Conservation (phyloP, 2,797 vertebrate genomes). For the Channallabes apus region DNA sequence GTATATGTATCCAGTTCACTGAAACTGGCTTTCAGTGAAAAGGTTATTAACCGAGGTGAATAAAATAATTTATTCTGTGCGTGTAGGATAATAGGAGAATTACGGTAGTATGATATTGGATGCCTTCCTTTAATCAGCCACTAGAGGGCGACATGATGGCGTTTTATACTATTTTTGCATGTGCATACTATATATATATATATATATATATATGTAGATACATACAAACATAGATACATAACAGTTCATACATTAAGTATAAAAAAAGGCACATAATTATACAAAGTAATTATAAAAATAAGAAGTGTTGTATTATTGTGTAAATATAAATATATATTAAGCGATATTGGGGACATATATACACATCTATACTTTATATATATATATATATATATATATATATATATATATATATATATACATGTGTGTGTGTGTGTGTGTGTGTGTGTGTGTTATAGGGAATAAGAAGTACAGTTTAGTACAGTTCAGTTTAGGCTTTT, state of each 20-base stretch:
- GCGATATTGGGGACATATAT: no score
- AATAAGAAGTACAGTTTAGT: no score
- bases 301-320: no score
- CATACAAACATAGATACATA: neutral
- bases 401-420: no score
- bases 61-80: neutral
- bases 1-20: no score
- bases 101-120: constrained; percentile 38
- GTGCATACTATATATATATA: no score
- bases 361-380: no score
- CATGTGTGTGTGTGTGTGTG: neutral
- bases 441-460: no score
- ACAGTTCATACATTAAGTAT: neutral
- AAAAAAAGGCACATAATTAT: neutral
- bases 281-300: neutral
- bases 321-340: no score
- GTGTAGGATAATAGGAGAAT: neutral
- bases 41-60: neutral
- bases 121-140: neutral
- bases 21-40: no score
- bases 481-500: neutral
- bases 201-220: neutral
- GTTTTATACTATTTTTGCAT: no score
- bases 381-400: no score
- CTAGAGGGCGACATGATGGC: constrained; percentile 22